Evolutionary conservation across 2,888 invertebrate genomes (phyloP), one percentile per base, ranked within the genome.

Genomic region (Unio pictorum): DNA sequence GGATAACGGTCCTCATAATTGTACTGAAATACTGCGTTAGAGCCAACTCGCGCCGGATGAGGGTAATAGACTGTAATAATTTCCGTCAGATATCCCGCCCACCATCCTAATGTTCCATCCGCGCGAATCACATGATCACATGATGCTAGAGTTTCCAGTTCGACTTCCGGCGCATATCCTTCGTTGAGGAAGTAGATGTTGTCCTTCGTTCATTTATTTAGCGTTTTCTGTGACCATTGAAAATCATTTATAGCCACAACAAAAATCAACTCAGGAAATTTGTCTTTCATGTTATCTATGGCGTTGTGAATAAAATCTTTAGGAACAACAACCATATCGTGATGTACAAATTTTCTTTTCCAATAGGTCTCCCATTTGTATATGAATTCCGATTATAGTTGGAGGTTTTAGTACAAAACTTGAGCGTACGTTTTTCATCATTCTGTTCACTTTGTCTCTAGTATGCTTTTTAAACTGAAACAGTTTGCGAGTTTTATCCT

Each of bases 71-170:
- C 64, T 3, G 74, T 70, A 7, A 61, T 64, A 4, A 72, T 73
- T 55, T 65, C 64, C 17, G 73, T 45, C 57, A 76, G 59, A 71
- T 69, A 76, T 4, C 69, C 76, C n/a, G 68, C 71, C 76, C 76
- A 76, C 76, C 76, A 76, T 5, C 76, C 67, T 56, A 71, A 76
- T 17, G 76, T 71, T 23, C 76, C 76, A 1, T 69, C 71, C 0
- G 76, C 63, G 1, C 73, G 69, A 17, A 76, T 73, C 28, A 64
- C 61, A 63, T 76, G 76, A 66, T 73, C 68, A 66, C 71, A 73
- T 30, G 60, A 60, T 0, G 67, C 45, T n/a, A 71, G 34, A 26
- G 73, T 55, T 15, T 73, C 76, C 17, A 76, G 65, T 34, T 76
- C 76, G 1, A n/a, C 5, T 7, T 66, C 71, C 2, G 67, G 54